Base-by-base conservation (phyloP, 2,888 invertebrate species). In the Tinea trinotella region DNA sequence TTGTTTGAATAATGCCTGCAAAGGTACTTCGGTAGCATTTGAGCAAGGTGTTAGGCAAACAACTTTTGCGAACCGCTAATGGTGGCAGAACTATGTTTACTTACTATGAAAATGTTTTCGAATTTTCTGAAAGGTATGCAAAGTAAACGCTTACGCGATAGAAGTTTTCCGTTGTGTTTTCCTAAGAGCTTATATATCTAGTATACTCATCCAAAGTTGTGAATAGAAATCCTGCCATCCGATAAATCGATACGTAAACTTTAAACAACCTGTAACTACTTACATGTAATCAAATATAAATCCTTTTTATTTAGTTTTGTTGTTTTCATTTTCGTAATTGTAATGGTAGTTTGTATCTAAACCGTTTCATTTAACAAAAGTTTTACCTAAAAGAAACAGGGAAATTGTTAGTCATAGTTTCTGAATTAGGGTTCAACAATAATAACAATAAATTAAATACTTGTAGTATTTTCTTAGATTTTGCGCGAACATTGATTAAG, bases 1-100 rank as follows among this genome's bases (percentile, higher is more conserved):
- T 82, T 82, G 83, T 84, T 85, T 83, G 84, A 84, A 84, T 84
- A 82, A 84, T 83, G 78, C 75, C 74, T 76, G 79, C 80, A 79
- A 82, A 77, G 72, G 81, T 79, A 79, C 82, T 80, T 67, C 68
- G 71, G 70, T 69, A 74, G 76, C 76, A 76, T 80, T 80, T 76
- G 72, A 76, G 73, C 70, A 77, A 83, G 84, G 83, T 84, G 80
- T 75, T 80, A 71, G 69, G 74, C 73, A 77, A 80, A 76, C 74
- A 75, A 69, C 71, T 74, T 71, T 76, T 72, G 19, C 66, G 64
- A 77, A 80, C 84, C 80, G 74, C 81, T 81, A 80, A 77, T 79
- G 76, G 74, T 62, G 40, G 12, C 46, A 46, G 15, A 46, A 71
- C 71, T 80, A 24, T 84, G 84, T 84, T 85, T 84, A 80, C 77